Conservation (phyloP, 2,888 invertebrate species). For the Machimus atricapillus region DNA sequence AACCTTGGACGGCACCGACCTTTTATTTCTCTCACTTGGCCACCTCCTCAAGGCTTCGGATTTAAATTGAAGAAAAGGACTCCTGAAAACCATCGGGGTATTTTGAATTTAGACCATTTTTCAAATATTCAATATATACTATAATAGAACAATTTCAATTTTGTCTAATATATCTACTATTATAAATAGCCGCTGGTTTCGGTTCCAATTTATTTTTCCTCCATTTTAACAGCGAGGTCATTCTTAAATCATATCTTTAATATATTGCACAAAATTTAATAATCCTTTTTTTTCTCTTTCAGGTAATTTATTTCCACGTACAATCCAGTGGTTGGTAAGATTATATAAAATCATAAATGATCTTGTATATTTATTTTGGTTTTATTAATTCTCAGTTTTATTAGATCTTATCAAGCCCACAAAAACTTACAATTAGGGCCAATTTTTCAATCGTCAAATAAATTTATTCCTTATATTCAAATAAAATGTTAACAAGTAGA, state of each 20-base stretch:
- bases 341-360: not conserved
- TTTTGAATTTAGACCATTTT: not conserved
- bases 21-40: not conserved
- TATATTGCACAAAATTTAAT: not conserved
- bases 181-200: no score
- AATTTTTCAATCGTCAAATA: no score
- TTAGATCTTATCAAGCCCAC: no score
- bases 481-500: no score
- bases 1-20: slow-evolving; percentile 17
- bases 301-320: not conserved
- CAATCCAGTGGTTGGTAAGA: not conserved
- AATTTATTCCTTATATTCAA: no score
- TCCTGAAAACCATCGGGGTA: not conserved
- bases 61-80: not conserved
- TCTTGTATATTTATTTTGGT: not conserved
- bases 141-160: not conserved
- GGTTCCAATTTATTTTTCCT: no score
- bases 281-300: not conserved
- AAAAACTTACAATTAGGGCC: no score
- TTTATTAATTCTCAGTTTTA: no score
- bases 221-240: no score
- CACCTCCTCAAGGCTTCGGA: not conserved
- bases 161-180: no score
- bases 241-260: no score
- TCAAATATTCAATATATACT: not conserved